Conservation (phyloP, 2,113 vertebrate genomes). For the Gasterosteus aculeatus region DNA sequence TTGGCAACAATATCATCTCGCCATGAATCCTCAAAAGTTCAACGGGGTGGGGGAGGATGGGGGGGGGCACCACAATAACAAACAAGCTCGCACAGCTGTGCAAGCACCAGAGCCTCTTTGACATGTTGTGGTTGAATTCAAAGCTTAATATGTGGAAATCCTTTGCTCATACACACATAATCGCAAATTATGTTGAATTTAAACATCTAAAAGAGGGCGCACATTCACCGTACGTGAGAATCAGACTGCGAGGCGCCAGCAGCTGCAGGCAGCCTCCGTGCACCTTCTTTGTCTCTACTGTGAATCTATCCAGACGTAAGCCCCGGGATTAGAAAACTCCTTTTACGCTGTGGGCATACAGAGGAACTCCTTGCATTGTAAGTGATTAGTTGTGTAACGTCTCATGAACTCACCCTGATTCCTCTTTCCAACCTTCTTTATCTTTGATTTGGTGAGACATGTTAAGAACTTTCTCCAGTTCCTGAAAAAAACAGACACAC, state of each 20-base stretch:
- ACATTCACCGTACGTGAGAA: background rate
- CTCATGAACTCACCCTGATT: conserved; percentile 85
- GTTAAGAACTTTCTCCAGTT: conserved; percentile 87
- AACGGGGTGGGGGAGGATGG: background rate
- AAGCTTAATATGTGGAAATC: background rate
- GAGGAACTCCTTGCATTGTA: background rate
- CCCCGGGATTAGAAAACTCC: background rate
- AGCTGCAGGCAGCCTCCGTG: background rate
- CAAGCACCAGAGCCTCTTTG: background rate
- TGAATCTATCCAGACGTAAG: background rate
- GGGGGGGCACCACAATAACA: background rate
- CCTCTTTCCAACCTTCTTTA: conserved; percentile 87
- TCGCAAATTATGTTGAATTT: background rate
- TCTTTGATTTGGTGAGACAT: conserved; percentile 88
- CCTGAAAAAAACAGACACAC: conserved; percentile 75
- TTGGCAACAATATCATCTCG: background rate
- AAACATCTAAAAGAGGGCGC: background rate
- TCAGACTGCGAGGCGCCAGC: background rate
- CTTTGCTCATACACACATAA: background rate
- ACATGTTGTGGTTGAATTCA: background rate
- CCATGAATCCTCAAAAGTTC: background rate
- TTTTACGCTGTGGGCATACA: background rate
- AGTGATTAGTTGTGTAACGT: background rate
- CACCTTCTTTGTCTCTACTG: background rate
- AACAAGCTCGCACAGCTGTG: background rate